phyloP scores from a whole-genome alignment of 2,888 invertebrate genomes.

The Morpho helenor region DNA sequence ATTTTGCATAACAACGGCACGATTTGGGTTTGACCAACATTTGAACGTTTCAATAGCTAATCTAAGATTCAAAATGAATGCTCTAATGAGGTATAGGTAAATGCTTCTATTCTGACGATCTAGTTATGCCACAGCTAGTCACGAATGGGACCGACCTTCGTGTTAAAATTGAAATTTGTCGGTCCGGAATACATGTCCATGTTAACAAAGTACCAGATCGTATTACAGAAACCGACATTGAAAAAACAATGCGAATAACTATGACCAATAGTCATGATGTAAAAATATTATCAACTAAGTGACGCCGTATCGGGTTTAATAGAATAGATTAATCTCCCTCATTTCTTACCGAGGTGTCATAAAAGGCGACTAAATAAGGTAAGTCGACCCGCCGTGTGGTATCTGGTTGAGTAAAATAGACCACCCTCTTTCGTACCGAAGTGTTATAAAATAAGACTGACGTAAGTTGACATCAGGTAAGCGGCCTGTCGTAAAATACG shows the following conservation, averaged over 20 bases:
- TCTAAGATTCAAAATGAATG: slow-evolving; percentile 49
- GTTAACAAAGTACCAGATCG: slow-evolving; percentile 18
- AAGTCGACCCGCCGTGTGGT: too few relatives aligned
- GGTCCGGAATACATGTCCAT: slow-evolving; percentile 32
- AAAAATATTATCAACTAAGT: slow-evolving; percentile 2
- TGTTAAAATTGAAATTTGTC: slow-evolving; percentile 62
- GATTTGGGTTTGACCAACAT: slow-evolving; percentile 47
- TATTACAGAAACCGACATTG: slow-evolving; percentile 13
- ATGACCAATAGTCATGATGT: slow-evolving; percentile 7
- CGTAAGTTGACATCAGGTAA: too few relatives aligned
- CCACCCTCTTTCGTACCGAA: too few relatives aligned
- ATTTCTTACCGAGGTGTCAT: too few relatives aligned
- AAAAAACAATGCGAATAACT: slow-evolving; percentile 12
- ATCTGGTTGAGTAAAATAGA: too few relatives aligned
- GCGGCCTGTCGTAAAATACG: too few relatives aligned
- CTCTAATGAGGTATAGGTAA: slow-evolving; percentile 40
- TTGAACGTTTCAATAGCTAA: slow-evolving; percentile 60
- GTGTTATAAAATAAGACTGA: too few relatives aligned
- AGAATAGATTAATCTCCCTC: too few relatives aligned
- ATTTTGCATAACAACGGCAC: slow-evolving; percentile 69
- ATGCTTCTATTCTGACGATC: slow-evolving; percentile 59
- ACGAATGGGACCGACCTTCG: slow-evolving; percentile 58
- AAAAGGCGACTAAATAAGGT: too few relatives aligned
- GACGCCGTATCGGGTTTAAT: too few relatives aligned
- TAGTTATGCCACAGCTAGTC: slow-evolving; percentile 57